Evolutionary conservation across 2,113 vertebrate genomes (phyloP), one percentile per base, ranked within the genome.

Genomic region (Dromiciops gliroides): DNA sequence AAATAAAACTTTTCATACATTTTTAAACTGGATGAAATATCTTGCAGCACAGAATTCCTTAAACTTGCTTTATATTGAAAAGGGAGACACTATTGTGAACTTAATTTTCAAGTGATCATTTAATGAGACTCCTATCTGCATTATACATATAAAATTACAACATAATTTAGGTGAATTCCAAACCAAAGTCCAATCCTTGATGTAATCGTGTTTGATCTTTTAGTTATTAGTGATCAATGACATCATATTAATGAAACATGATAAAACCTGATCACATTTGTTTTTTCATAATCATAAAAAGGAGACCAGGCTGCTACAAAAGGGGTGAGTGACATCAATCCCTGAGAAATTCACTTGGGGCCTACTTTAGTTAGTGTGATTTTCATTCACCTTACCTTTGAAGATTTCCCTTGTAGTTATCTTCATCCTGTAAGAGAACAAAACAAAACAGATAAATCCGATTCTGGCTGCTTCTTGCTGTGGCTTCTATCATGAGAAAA

Each of bases 381-480:
- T 52, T 93, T 52, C 8, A 5, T 52, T 90, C 75, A 44, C 96
- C 97, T 97, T 92, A 99, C 99, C 99, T 99, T 98, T 99, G 99
- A 97, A 99, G 99, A 97, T 99, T 99, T 95, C 99, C 99, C 90
- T 98, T 99, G 93, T 98, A 98, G 96, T 98, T 98, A 97, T 99
- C 99, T 96, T 99, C 99, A 95, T 99, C 99, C 95, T 99, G 97
- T 94, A 98, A 98, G 97, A 98, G 98, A 24, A 53, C 90, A 0
- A 1, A 92, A 53, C 49, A 90, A 97, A 83, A 93, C 91, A 52
- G 48, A 48, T 50, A 14, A 83, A 83, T 83, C 67, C n/a, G 6
- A 25, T 53, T 51, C 19, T 83, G 67, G 51, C 48, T 89, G 51
- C 37, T 89, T 52, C 16, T 92, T 49, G 93, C 44, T 56, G 16